A percentile compares a stretch with the other conserved stretches of the same genome.
Evolutionary conservation across 2,888 invertebrate genomes (phyloP).

Genomic region (Orthosia cruda): DNA sequence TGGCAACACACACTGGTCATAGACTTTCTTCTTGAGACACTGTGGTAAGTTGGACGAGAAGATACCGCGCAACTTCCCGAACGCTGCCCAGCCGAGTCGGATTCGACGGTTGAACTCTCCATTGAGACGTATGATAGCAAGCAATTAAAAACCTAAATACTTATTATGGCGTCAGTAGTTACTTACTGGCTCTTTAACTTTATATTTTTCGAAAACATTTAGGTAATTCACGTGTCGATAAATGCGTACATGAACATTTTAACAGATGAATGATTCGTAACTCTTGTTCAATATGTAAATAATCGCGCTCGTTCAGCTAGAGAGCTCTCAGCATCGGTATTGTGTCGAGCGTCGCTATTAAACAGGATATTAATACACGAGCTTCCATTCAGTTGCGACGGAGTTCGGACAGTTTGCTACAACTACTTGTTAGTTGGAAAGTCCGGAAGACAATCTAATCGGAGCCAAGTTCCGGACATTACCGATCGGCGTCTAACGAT

Average conservation of each 20-base stretch:
- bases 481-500: conserved; percentile 70
- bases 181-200: too few relatives aligned
- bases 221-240: conserved; percentile 2
- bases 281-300: conserved; percentile 39
- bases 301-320: conserved; percentile 31
- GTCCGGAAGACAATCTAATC: conserved; percentile 72
- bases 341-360: conserved; percentile 42
- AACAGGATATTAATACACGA: conserved; percentile 58
- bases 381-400: conserved; percentile 60
- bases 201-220: not conserved
- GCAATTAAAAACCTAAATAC: not conserved
- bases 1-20: too few relatives aligned
- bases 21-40: too few relatives aligned
- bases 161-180: too few relatives aligned
- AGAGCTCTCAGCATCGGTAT: conserved; percentile 24
- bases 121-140: too few relatives aligned
- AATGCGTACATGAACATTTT: conserved; percentile 23
- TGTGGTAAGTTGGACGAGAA: too few relatives aligned
- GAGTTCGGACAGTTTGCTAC: conserved; percentile 67
- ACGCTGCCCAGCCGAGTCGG: too few relatives aligned
- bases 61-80: too few relatives aligned
- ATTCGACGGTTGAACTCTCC: too few relatives aligned
- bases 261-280: conserved; percentile 20
- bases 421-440: conserved; percentile 69
- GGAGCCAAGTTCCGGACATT: conserved; percentile 71